These are phyloP conservation scores for Cabera pusaria DNA, from an alignment of 2,888 invertebrate genomes.

Conservation along the genomic window DNA sequence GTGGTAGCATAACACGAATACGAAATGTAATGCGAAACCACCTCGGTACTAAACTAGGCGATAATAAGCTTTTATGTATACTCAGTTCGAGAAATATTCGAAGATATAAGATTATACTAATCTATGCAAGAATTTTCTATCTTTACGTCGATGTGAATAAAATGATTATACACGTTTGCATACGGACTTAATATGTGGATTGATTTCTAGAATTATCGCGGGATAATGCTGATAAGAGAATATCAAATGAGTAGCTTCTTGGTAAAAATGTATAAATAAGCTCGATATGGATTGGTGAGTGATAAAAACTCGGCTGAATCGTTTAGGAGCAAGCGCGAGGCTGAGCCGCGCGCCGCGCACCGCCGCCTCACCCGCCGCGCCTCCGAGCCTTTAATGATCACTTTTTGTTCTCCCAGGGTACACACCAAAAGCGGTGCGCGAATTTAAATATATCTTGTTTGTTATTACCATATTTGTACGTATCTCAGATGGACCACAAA, in stretches of 20 bases:
- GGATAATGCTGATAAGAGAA: conserved; percentile 39
- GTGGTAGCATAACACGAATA: conserved; percentile 21
- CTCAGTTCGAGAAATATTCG: conserved; percentile 26
- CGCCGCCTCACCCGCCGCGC: conserved; percentile 65
- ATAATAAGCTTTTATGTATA: conserved; percentile 30
- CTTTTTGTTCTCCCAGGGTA: conserved; percentile 67
- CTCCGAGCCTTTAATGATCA: conserved; percentile 78
- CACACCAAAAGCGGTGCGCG: conserved; percentile 44
- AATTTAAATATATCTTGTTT: conserved; percentile 19
- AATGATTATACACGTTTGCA: conserved; percentile 28
- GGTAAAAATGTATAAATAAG: conserved; percentile 68
- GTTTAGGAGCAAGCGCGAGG: conserved; percentile 68
- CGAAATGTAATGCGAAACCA: conserved; percentile 23
- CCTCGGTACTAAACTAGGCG: conserved; percentile 23
- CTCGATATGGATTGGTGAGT: conserved; percentile 72
- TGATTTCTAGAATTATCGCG: conserved; percentile 22
- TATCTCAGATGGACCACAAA: not conserved
- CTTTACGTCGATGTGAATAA: conserved; percentile 31
- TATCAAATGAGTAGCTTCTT: conserved; percentile 50
- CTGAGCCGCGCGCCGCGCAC: conserved; percentile 55
- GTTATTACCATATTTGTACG: conserved; percentile 15
- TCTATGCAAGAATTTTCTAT: conserved; percentile 35
- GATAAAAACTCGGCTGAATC: conserved; percentile 75
- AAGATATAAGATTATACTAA: conserved; percentile 34
- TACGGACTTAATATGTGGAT: conserved; percentile 31